Conservation (phyloP, 2,888 invertebrate genomes). For the Drosophila paranaensis region DNA sequence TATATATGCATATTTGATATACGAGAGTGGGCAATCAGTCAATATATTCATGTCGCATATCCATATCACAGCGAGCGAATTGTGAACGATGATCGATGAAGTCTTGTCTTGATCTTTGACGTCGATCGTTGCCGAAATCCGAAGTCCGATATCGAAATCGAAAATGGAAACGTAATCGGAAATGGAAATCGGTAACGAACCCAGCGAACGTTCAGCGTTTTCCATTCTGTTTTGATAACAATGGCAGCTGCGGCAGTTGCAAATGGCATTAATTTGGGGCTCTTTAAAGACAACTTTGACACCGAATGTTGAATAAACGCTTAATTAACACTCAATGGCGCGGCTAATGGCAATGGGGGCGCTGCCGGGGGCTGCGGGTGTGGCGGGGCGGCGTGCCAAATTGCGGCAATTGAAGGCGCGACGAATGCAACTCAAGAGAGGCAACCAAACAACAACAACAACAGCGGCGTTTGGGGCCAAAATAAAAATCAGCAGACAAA, state of each 20-base stretch:
- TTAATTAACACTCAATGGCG: slow-evolving; percentile 79
- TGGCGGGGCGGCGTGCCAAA: slow-evolving; percentile 40
- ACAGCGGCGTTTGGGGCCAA: slow-evolving; percentile 1
- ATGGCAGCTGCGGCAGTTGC: slow-evolving; percentile 54
- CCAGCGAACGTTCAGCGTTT: slow-evolving; percentile 37
- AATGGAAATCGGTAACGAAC: slow-evolving; percentile 37
- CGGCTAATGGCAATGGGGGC: slow-evolving; percentile 54
- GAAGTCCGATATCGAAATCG: slow-evolving; percentile 43
- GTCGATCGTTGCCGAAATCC: slow-evolving; percentile 45
- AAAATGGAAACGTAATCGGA: slow-evolving; percentile 50
- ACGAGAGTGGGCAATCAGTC: slow-evolving; percentile 43
- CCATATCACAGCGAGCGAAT: slow-evolving; percentile 37
- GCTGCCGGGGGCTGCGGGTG: not conserved
- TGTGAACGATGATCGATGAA: slow-evolving; percentile 69
- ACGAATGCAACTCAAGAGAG: slow-evolving; percentile 73
- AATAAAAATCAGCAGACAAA: slow-evolving; percentile 50
- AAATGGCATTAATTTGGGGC: slow-evolving; percentile 77
- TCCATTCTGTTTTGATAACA: slow-evolving; percentile 66
- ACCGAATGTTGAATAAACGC: slow-evolving; percentile 78
- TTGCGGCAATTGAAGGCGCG: slow-evolving; percentile 78
- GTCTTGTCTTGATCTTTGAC: slow-evolving; percentile 53
- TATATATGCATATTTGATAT: not conserved
- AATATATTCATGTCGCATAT: slow-evolving; percentile 32
- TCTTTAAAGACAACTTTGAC: slow-evolving; percentile 78
- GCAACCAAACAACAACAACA: slow-evolving; percentile 9